phyloP scores from a whole-genome alignment of 2,888 invertebrate species.

The Xanthia togata region DNA sequence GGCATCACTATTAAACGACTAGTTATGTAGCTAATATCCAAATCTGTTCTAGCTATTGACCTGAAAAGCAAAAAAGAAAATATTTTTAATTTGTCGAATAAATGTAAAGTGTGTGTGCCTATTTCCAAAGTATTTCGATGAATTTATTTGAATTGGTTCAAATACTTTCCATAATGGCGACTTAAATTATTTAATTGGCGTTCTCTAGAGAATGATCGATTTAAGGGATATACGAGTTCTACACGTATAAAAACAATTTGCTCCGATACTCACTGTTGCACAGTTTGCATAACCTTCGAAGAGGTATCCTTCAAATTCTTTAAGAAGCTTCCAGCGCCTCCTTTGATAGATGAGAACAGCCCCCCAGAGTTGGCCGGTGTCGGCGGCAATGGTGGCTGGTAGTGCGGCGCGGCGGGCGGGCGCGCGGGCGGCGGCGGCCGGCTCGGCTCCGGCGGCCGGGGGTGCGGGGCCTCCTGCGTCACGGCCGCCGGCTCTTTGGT shows the following conservation, averaged over 20 bases:
- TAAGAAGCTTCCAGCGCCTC: conserved; percentile 97
- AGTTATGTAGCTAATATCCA: conserved; percentile 98
- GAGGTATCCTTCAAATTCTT: conserved; percentile 99
- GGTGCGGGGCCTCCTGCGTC: conserved; percentile 76
- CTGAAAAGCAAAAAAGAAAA: conserved; percentile 78
- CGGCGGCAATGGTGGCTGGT: conserved; percentile 76
- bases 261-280: conserved; percentile 94
- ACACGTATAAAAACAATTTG: background rate
- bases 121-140: background rate
- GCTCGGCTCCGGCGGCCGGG: conserved; percentile 81
- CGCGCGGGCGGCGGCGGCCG: conserved; percentile 80
- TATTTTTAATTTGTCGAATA: background rate
- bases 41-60: conserved; percentile 95
- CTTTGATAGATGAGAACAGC: conserved; percentile 96
- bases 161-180: background rate
- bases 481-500: conserved; percentile 76
- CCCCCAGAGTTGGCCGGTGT: conserved; percentile 88
- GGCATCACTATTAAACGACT: conserved; percentile 98
- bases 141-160: background rate
- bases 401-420: conserved; percentile 80
- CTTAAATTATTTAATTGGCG: background rate
- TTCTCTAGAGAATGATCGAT: background rate
- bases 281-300: conserved; percentile 98
- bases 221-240: background rate
- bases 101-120: too few relatives aligned